Percentiles rank a stretch among this genome's conserved stretches.
Evolutionary conservation across 2,888 invertebrate species (phyloP).

Genomic region (Drosophila lutescens): DNA sequence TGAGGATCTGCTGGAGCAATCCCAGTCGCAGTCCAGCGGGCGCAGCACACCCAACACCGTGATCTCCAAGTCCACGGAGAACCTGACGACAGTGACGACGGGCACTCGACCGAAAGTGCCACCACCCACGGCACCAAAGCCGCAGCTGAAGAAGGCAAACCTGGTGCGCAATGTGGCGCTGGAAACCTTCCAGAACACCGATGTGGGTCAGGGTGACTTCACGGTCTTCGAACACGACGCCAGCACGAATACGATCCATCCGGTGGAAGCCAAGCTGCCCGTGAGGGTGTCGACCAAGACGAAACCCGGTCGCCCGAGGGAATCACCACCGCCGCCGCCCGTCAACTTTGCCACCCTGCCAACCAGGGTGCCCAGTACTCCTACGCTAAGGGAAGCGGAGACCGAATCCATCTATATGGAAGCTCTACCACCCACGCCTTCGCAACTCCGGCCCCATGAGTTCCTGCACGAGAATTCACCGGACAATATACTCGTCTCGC

Average conservation of each 20-base stretch:
- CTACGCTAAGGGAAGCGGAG: slow-evolving; percentile 41
- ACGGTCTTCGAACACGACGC: slow-evolving; percentile 83
- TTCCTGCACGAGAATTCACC: slow-evolving; percentile 83
- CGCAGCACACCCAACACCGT: slow-evolving; percentile 67
- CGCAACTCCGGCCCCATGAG: slow-evolving; percentile 78
- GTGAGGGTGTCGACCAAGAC: slow-evolving; percentile 67
- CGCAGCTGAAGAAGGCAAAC: slow-evolving; percentile 82
- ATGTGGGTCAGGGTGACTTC: slow-evolving; percentile 84
- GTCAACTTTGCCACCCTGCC: slow-evolving; percentile 82
- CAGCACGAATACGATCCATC: slow-evolving; percentile 83
- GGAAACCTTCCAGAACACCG: slow-evolving; percentile 81
- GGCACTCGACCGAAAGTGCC: slow-evolving; percentile 70
- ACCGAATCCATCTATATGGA: slow-evolving; percentile 79
- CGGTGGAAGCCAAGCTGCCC: slow-evolving; percentile 70
- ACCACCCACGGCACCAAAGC: slow-evolving; percentile 80
- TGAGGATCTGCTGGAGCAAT: slow-evolving; percentile 79
- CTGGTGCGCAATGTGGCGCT: slow-evolving; percentile 82
- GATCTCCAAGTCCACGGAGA: slow-evolving; percentile 77
- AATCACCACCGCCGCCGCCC: slow-evolving; percentile 84
- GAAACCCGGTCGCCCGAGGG: slow-evolving; percentile 75
- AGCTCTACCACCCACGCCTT: slow-evolving; percentile 82
- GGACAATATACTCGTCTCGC: slow-evolving; percentile 82
- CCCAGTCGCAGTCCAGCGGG: slow-evolving; percentile 63
- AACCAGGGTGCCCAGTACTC: slow-evolving; percentile 49
- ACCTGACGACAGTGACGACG: slow-evolving; percentile 60